Conservation (phyloP, 2,888 invertebrate genomes). For the Glomeris marginata region DNA sequence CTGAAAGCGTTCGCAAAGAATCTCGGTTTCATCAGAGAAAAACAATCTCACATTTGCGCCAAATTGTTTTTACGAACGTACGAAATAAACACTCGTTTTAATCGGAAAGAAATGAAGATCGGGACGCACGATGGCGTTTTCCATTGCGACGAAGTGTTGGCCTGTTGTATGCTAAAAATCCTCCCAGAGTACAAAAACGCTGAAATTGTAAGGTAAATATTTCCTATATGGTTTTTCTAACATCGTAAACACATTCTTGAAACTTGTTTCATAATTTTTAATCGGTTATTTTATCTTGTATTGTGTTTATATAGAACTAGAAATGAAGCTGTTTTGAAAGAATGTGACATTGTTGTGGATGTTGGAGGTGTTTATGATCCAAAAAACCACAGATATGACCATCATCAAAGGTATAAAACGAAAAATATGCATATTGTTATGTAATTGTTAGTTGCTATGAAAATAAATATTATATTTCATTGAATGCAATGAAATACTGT, state of each 20-base stretch:
- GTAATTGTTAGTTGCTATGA: neutral
- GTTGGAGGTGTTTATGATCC: slow-evolving; percentile 79
- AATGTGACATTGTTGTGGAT: slow-evolving; percentile 88
- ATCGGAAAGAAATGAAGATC: slow-evolving; percentile 25
- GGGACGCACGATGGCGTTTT: slow-evolving; percentile 58
- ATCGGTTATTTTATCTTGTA: neutral
- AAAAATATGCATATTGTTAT: neutral
- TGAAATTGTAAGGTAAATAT: slow-evolving; percentile 47
- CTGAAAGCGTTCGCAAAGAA: too few species aligned
- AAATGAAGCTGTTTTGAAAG: slow-evolving; percentile 43
- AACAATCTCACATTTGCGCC: too few species aligned
- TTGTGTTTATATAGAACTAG: slow-evolving; percentile 31
- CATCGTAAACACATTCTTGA: too few species aligned
- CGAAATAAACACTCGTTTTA: slow-evolving; percentile 2
- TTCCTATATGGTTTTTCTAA: neutral
- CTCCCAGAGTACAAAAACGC: slow-evolving; percentile 68
- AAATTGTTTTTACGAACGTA: neutral
- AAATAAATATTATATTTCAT: neutral
- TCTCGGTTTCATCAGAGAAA: too few species aligned
- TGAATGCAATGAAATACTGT: too few species aligned
- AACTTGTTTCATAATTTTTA: too few species aligned
- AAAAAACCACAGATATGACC: slow-evolving; percentile 64
- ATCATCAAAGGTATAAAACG: slow-evolving; percentile 58
- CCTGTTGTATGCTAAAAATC: slow-evolving; percentile 73
- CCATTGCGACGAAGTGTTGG: slow-evolving; percentile 90